Conservation (phyloP, 2,888 invertebrate genomes). For the Trichopoda pennipes region DNA sequence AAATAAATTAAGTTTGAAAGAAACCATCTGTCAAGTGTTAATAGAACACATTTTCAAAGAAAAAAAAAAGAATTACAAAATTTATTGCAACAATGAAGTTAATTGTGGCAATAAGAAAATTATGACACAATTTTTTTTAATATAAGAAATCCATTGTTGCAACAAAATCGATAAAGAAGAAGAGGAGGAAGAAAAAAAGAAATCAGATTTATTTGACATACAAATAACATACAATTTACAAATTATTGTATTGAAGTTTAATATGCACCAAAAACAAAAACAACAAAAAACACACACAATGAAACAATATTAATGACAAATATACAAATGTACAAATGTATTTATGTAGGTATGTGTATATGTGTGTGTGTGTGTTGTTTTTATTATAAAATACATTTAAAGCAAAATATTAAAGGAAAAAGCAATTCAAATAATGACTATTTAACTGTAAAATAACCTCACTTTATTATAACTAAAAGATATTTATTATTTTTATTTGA, state of each 20-base stretch:
- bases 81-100: constrained; percentile 1
- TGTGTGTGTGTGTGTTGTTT: neutral
- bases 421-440: constrained; percentile 37
- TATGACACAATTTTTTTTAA: constrained; percentile 48
- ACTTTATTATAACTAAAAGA: constrained; percentile 12
- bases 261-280: neutral
- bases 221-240: constrained; percentile 18
- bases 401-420: neutral
- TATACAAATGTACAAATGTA: too few species aligned
- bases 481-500: too few species aligned
- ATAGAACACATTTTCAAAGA: too few species aligned
- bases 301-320: constrained; percentile 16
- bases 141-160: constrained; percentile 23
- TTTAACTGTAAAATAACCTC: constrained; percentile 43
- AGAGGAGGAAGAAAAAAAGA: neutral
- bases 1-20: too few species aligned
- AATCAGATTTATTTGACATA: constrained; percentile 34
- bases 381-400: constrained; percentile 43
- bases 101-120: constrained; percentile 5
- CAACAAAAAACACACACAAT: neutral
- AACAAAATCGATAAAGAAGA: constrained; percentile 16
- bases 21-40: too few species aligned
- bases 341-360: too few species aligned
- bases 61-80: too few species aligned
- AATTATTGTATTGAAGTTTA: constrained; percentile 15